phyloP scores from a whole-genome alignment of 2,113 vertebrate genomes.

The Cebidichthys violaceus region DNA sequence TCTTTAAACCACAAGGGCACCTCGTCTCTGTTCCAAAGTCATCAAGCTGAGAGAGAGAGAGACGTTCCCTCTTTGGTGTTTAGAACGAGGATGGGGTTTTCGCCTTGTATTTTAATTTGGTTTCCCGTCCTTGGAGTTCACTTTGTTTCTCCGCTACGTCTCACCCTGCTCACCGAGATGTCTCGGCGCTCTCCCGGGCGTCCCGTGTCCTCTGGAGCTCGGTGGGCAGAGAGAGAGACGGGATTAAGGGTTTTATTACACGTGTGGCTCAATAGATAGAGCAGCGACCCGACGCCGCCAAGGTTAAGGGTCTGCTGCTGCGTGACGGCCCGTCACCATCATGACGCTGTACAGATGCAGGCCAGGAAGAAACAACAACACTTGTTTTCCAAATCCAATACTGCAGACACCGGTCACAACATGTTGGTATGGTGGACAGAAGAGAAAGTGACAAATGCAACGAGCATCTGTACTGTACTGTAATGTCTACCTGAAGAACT shows the following conservation, averaged over 20 bases:
- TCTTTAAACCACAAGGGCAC: constrained; percentile 58
- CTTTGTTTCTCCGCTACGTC: constrained; percentile 20
- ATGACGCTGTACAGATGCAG: constrained; percentile 12
- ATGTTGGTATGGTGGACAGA: background rate
- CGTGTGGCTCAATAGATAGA: constrained; percentile 55
- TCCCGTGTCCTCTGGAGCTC: constrained; percentile 42
- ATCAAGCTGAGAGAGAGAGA: constrained; percentile 28
- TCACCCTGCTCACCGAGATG: constrained; percentile 50
- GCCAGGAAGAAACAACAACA: background rate
- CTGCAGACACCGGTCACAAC: background rate
- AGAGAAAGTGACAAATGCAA: background rate
- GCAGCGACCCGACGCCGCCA: constrained; percentile 44
- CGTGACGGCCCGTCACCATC: constrained; percentile 6
- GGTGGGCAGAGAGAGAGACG: constrained; percentile 25
- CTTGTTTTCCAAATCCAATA: background rate
- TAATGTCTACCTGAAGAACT: background rate
- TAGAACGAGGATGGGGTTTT: constrained; percentile 9
- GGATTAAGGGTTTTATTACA: constrained; percentile 70
- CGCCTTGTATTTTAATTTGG: constrained; percentile 9
- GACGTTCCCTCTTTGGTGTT: constrained; percentile 14
- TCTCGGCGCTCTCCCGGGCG: constrained; percentile 35
- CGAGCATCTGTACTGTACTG: background rate
- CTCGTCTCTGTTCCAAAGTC: constrained; percentile 13
- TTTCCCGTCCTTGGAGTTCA: constrained; percentile 55
- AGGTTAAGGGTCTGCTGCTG: constrained; percentile 34